Evolutionary conservation across 2,888 invertebrate genomes (phyloP), one percentile per base, ranked within the genome.

Genomic region (Diaprepes abbreviatus): DNA sequence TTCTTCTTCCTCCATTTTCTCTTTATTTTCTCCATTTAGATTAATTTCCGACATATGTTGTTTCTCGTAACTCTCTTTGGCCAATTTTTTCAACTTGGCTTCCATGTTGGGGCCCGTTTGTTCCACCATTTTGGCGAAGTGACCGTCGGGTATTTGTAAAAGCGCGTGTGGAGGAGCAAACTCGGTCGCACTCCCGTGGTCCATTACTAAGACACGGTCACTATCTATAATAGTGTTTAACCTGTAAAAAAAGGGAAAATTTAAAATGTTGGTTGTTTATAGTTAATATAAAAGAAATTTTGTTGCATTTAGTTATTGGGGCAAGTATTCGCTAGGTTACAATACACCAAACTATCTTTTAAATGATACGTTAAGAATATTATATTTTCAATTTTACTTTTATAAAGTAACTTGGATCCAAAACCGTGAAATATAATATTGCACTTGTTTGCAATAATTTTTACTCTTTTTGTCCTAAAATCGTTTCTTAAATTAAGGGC

Each of bases 191-290:
- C 79, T 74, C 0, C 90, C 90, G 28, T 85, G 85, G 75, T 89
- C 87, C 79, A 90, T 83, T 2, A 89, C 89, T 73, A 89, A 77
- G 70, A 92, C 89, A 83, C 90, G 88, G 84, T 94, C 92, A 0
- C 92, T 92, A 63, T 95, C 94, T 90, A 94, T 94, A 57, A 95
- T 91, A 0, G 94, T 94, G 78, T 94, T 90, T 3, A 95, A 87
- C 31, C 94, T 66, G 35, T 3, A 58, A 52, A 19, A 58, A 21
- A 31, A 45, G n/a, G n/a, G n/a, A n/a, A n/a, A n/a, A n/a, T n/a
- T n/a, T n/a, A n/a, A n/a, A n/a, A n/a, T n/a, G n/a, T n/a, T n/a
- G n/a, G n/a, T n/a, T n/a, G n/a, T n/a, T n/a, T n/a, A n/a, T n/a
- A n/a, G n/a, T n/a, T n/a, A n/a, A n/a, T n/a, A n/a, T n/a, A n/a